Evolutionary conservation across 2,113 vertebrate genomes (phyloP).

Genomic region (Xenopus borealis): DNA sequence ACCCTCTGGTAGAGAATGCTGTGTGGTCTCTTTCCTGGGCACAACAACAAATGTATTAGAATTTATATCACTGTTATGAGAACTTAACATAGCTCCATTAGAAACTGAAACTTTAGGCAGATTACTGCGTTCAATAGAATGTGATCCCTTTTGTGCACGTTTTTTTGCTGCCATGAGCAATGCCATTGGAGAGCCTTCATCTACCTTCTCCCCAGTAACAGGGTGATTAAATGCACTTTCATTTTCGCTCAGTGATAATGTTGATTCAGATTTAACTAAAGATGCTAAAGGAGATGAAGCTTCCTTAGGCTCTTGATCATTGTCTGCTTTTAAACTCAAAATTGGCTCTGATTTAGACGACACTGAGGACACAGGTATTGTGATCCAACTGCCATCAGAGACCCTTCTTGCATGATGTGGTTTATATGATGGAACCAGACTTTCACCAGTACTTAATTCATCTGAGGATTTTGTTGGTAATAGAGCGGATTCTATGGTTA

Average conservation of each 20-base stretch:
- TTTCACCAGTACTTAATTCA: background rate
- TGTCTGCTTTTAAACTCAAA: background rate
- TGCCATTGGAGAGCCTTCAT: slow-evolving; percentile 77
- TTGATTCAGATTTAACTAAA: background rate
- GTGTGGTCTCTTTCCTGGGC: slow-evolving; percentile 53
- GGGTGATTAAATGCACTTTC: slow-evolving; percentile 55
- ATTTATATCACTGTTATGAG: slow-evolving; percentile 61
- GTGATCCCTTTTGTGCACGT: slow-evolving; percentile 71
- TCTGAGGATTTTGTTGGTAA: slow-evolving; percentile 14
- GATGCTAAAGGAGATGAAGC: too few relatives aligned
- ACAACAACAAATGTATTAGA: slow-evolving; percentile 69
- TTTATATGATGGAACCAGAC: slow-evolving; percentile 24
- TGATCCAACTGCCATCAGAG: background rate
- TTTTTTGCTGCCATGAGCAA: slow-evolving; percentile 85
- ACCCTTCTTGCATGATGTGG: slow-evolving; percentile 19
- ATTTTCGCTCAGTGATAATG: background rate
- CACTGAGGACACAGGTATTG: background rate
- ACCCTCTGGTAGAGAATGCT: background rate
- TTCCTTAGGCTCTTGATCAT: background rate
- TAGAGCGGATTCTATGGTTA: background rate
- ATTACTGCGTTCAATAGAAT: slow-evolving; percentile 38
- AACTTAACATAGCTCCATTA: slow-evolving; percentile 38
- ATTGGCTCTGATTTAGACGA: background rate
- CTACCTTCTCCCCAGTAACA: slow-evolving; percentile 60
- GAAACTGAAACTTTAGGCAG: slow-evolving; percentile 45